These are phyloP conservation scores for Oryzias sinensis DNA, from an alignment of 2,797 vertebrate species.

Conservation along the genomic window DNA sequence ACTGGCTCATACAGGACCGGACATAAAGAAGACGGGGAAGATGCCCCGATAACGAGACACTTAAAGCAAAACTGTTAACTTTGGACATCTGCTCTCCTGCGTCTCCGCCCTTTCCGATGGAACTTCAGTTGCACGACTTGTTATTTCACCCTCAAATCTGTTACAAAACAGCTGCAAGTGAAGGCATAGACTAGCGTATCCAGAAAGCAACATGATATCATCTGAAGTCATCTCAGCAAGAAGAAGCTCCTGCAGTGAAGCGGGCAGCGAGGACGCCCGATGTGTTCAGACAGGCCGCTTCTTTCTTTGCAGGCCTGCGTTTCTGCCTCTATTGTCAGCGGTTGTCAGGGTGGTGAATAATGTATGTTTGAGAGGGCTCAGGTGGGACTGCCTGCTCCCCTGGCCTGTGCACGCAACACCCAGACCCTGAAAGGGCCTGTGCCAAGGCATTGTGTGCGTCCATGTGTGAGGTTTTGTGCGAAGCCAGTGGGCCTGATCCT, in stretches of 20 bases:
- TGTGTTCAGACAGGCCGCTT: conserved; percentile 68
- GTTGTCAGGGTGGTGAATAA: conserved; percentile 67
- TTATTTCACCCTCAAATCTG: conserved; percentile 37
- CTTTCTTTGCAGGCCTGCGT: conserved; percentile 42
- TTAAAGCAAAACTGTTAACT: conserved; percentile 1
- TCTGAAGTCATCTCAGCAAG: conserved; percentile 47
- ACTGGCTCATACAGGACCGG: conserved; percentile 10
- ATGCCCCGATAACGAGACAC: conserved; percentile 3
- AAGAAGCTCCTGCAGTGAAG: conserved; percentile 39
- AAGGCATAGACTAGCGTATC: conserved; percentile 51
- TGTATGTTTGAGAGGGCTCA: conserved; percentile 67
- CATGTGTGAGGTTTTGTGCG: conserved; percentile 57
- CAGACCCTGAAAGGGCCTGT: conserved; percentile 7
- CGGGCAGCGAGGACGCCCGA: conserved; percentile 48
- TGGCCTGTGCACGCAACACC: conserved; percentile 32
- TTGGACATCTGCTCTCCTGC: not conserved
- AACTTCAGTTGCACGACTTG: conserved; percentile 23
- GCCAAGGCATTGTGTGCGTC: conserved; percentile 27
- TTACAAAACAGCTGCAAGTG: conserved; percentile 59
- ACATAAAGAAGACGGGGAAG: conserved; percentile 13
- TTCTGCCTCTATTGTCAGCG: conserved; percentile 56
- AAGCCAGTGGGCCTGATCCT: conserved; percentile 69
- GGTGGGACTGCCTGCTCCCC: conserved; percentile 66
- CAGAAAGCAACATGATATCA: conserved; percentile 58
- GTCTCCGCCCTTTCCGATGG: conserved; percentile 3